Conservation (phyloP, 37 sponge, comb jelly and placozoan species). For the Ephydatia muelleri region DNA sequence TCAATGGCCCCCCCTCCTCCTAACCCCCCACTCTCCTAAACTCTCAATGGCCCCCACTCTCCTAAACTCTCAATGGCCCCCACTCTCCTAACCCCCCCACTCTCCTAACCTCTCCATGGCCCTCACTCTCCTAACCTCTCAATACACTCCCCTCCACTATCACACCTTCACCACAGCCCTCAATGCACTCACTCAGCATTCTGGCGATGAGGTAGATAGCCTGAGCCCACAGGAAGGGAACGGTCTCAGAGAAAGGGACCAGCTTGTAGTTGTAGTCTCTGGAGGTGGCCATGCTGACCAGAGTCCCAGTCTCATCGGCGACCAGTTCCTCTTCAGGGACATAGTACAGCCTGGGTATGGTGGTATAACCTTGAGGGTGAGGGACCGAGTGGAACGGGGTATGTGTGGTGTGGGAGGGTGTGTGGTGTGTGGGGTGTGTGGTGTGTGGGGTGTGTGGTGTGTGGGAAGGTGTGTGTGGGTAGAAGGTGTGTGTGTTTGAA, state of each 20-base stretch:
- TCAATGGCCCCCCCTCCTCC: too few species aligned
- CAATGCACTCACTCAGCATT: constrained; percentile 53
- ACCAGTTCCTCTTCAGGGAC: constrained; percentile 57
- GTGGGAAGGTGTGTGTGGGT: too few species aligned
- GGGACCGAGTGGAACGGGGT: background rate
- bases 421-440: background rate
- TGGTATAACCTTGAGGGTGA: constrained; percentile 11
- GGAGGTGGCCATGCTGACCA: constrained; percentile 19
- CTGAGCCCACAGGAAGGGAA: constrained; percentile 80
- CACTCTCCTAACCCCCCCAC: too few species aligned
- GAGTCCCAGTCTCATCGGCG: constrained; percentile 1
- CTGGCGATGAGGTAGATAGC: constrained; percentile 67
- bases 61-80: too few species aligned
- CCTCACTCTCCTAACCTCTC: too few species aligned
- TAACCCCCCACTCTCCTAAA: too few species aligned
- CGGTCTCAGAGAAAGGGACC: constrained; percentile 30
- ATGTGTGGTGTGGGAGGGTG: background rate
- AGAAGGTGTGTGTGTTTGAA: too few species aligned
- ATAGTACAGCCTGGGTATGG: constrained; percentile 68
- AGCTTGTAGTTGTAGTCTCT: constrained; percentile 28
- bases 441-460: too few species aligned
- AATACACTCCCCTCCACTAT: too few species aligned
- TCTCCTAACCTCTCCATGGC: too few species aligned
- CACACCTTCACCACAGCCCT: background rate
- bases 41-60: too few species aligned